A percentile compares a stretch with the other conserved stretches of the same genome.
Evolutionary conservation across 2,113 vertebrate species (phyloP).

Genomic region (Ancistrus triradiatus): DNA sequence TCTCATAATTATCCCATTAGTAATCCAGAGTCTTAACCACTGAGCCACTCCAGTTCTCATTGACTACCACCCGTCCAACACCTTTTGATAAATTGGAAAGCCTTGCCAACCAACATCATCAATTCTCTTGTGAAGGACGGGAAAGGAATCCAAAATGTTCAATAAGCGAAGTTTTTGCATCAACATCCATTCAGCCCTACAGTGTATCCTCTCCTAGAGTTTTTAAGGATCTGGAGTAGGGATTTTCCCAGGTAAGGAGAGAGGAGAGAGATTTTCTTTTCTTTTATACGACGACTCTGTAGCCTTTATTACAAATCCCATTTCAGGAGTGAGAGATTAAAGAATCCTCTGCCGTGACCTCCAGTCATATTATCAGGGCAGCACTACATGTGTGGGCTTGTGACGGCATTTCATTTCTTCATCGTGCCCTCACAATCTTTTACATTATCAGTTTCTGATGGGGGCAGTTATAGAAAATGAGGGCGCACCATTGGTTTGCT

Average conservation of each 20-base stretch:
- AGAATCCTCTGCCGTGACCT: constrained; percentile 55
- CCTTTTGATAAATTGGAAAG: no score
- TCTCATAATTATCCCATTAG: no score
- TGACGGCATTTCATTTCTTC: background rate
- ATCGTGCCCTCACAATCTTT: constrained; percentile 3
- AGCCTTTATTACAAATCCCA: constrained; percentile 53
- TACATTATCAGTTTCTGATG: constrained; percentile 27
- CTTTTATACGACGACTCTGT: constrained; percentile 40
- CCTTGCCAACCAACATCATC: no score
- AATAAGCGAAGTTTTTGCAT: no score
- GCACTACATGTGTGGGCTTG: background rate
- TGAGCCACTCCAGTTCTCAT: no score
- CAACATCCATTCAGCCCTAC: no score
- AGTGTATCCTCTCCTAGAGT: no score
- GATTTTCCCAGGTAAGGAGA: constrained; percentile 27
- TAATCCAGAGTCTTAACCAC: no score
- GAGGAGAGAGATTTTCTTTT: constrained; percentile 31
- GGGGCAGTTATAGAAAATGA: constrained; percentile 4
- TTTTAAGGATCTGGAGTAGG: constrained; percentile 9
- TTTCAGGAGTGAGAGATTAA: constrained; percentile 46
- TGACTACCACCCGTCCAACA: no score
- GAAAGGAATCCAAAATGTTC: no score
- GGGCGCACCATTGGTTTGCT: background rate
- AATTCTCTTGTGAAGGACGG: no score
- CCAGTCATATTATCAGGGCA: constrained; percentile 16